Conservation (phyloP, 2,888 invertebrate genomes). For the Candidula unifasciata region DNA sequence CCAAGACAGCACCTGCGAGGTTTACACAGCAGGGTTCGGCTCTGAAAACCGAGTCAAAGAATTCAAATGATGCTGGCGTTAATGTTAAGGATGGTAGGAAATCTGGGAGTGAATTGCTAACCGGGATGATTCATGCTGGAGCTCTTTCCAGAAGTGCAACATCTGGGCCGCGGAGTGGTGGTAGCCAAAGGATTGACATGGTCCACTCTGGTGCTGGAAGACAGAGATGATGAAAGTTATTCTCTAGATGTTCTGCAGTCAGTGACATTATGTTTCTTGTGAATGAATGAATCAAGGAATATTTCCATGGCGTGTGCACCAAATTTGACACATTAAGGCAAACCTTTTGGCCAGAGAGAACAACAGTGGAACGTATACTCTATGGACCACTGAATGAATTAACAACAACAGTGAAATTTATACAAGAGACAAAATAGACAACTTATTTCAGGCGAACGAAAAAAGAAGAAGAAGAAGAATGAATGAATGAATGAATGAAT, state of each 20-base stretch:
- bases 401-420: too few relatives aligned
- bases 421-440: too few relatives aligned
- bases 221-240: constrained; percentile 26
- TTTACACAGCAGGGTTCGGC: neutral
- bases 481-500: too few relatives aligned
- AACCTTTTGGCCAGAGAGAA: too few relatives aligned
- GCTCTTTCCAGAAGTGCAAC: constrained; percentile 12
- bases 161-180: constrained; percentile 13
- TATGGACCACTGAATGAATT: too few relatives aligned
- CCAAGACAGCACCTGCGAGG: constrained; percentile 71
- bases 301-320: too few relatives aligned
- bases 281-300: too few relatives aligned
- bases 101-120: neutral
- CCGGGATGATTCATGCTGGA: too few relatives aligned
- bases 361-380: too few relatives aligned
- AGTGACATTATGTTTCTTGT: neutral
- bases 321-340: too few relatives aligned
- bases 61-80: neutral
- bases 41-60: constrained; percentile 2
- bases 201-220: constrained; percentile 36
- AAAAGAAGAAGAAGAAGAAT: too few relatives aligned
- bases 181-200: constrained; percentile 1
- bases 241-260: neutral
- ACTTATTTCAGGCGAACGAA: too few relatives aligned
- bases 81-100: neutral